phyloP scores from a whole-genome alignment of 2,113 vertebrate genomes.

The Ceyx cyanopectus region DNA sequence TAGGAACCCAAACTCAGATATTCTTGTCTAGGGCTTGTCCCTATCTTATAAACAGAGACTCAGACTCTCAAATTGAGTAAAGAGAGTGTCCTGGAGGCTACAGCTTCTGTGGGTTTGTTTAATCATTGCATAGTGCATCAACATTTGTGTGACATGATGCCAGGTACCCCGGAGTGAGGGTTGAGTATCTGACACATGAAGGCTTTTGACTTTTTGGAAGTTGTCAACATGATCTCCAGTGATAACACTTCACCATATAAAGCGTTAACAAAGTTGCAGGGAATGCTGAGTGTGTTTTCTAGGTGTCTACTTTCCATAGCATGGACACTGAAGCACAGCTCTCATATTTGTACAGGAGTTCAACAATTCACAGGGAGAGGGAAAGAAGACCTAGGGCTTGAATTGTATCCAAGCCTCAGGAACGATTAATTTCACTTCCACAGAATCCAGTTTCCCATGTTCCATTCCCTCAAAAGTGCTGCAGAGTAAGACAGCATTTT shows the following conservation, averaged over 20 bases:
- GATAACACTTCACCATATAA: neutral
- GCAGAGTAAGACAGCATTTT: neutral
- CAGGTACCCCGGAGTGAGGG: neutral
- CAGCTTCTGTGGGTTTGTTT: neutral
- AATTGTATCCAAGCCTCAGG: neutral
- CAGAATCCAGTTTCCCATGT: neutral
- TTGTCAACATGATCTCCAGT: neutral
- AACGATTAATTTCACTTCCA: neutral
- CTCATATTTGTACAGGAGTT: neutral
- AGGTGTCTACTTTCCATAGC: neutral
- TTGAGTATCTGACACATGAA: neutral
- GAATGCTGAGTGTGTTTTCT: neutral
- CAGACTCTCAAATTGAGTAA: rapidly evolving
- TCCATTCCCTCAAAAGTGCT: neutral
- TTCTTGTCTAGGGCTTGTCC: neutral
- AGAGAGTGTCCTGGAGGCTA: neutral
- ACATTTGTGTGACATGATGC: neutral
- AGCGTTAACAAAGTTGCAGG: neutral
- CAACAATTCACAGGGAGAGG: neutral
- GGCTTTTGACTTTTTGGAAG: neutral
- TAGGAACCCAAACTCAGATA: neutral
- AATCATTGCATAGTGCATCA: neutral
- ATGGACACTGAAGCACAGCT: neutral
- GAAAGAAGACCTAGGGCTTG: neutral
- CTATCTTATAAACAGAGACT: neutral